Evolutionary conservation across 2,797 vertebrate genomes (phyloP), one percentile per base, ranked within the genome.

Genomic region (Rhincodon typus): DNA sequence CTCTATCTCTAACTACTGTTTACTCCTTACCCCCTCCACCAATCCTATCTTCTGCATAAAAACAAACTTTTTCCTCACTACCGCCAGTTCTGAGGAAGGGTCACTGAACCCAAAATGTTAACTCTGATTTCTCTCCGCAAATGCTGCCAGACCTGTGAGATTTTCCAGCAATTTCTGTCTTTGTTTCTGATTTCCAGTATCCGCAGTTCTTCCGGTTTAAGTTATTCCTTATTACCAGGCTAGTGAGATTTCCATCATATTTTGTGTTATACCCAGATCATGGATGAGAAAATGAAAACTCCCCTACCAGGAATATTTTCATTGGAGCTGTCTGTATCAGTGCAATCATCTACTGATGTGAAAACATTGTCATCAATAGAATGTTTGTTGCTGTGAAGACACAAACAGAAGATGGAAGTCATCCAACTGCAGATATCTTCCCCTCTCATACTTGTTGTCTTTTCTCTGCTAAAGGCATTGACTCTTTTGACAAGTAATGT

Each of bases 251-350:
- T 95, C 70, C 21, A n/a, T 93, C 90, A 25, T 67, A 69, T 25
- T 90, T 69, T 46, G 27, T 74, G 12, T 30, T 95, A 2, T 74
- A 95, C 38, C 67, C 70, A 95, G 70, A 95, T 53, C 94, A 57
- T n/a, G 25, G 74, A 95, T 74, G 38, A 95, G 94, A 95, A 95
- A 95, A 74, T 95, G 69, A 74, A 94, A 95, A 95, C 94, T 95
- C 94, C 77, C 94, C 53, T 46, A 95, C 70, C 94, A 53, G 94
- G 94, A 74, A 95, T 72, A 53, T 95, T 95, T 77, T 77, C 70
- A 77, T 30, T n/a, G 46, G 70, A 53, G 30, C 69, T 53, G 30
- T 77, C 94, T 53, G 70, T 53, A 53, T 70, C 93, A 46, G 93
- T 27, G 38, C 70, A 74, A 77, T 95, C 69, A 53, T 77, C 94